Conservation (phyloP, 2,113 vertebrate genomes). For the Fregetta grallaria region DNA sequence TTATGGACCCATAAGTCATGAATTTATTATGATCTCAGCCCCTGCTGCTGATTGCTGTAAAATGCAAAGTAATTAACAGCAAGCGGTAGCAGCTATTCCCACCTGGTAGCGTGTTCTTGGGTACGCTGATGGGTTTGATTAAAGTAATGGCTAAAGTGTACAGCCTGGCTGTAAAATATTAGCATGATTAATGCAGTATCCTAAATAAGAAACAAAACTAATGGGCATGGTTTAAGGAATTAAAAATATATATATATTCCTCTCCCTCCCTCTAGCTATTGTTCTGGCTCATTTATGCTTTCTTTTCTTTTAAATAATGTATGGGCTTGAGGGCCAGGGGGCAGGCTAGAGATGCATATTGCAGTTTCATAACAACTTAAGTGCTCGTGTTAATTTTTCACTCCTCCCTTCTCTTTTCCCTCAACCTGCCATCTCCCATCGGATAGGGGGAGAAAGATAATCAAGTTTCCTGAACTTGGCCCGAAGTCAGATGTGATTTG, state of each 20-base stretch:
- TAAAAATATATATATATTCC: constrained; percentile 1
- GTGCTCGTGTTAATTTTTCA: constrained; percentile 61
- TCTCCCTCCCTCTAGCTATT: constrained; percentile 61
- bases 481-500: constrained; percentile 26
- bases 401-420: background rate
- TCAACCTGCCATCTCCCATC: constrained; percentile 28
- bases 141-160: constrained; percentile 82
- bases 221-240: constrained; percentile 62
- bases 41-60: constrained; percentile 84
- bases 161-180: constrained; percentile 79
- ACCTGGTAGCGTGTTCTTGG: constrained; percentile 79
- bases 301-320: constrained; percentile 75
- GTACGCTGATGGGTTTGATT: constrained; percentile 80
- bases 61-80: constrained; percentile 85
- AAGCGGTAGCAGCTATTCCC: constrained; percentile 81
- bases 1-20: constrained; percentile 86
- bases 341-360: constrained; percentile 61
- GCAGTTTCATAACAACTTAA: constrained; percentile 64
- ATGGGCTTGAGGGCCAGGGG: constrained; percentile 57
- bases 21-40: constrained; percentile 86
- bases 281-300: constrained; percentile 75
- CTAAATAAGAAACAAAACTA: constrained; percentile 82
- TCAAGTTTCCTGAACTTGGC: constrained; percentile 22
- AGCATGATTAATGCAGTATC: constrained; percentile 80
- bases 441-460: background rate